Evolutionary conservation across 2,888 invertebrate species (phyloP).

Genomic region (Pilophorus perplexus): DNA sequence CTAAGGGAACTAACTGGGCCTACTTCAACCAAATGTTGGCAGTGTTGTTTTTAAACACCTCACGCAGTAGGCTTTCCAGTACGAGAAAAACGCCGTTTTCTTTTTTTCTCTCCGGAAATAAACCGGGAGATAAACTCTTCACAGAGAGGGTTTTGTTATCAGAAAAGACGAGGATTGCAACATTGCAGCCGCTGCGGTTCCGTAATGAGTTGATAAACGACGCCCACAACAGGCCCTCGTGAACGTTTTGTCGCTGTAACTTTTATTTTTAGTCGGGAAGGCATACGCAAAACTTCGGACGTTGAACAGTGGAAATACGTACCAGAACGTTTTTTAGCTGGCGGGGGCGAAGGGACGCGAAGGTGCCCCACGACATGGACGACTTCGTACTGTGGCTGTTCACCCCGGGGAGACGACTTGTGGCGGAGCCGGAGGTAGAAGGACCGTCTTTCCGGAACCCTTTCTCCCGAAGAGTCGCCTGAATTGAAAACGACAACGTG

Average conservation of each 20-base stretch:
- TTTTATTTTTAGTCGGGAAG: constrained; percentile 7
- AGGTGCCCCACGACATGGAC: constrained; percentile 56
- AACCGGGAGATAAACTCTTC: background rate
- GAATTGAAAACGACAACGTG: too few species aligned
- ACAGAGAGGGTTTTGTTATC: background rate
- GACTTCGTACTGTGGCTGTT: constrained; percentile 56
- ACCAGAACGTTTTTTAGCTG: constrained; percentile 21
- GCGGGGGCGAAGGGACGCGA: constrained; percentile 49
- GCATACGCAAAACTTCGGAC: too few species aligned
- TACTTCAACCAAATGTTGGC: too few species aligned
- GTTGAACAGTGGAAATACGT: background rate
- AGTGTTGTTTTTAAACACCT: too few species aligned
- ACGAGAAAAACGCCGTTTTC: background rate
- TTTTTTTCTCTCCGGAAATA: background rate
- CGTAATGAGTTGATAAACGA: too few species aligned
- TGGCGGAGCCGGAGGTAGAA: constrained; percentile 56
- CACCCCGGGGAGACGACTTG: constrained; percentile 54
- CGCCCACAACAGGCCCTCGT: background rate
- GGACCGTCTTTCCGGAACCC: constrained; percentile 53
- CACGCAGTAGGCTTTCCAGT: background rate
- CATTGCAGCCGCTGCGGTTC: background rate
- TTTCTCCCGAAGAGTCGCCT: background rate
- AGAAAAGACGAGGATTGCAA: background rate
- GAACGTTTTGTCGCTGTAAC: background rate
- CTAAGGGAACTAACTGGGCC: too few species aligned